Conservation (phyloP, 1,140 invertebrate genomes). For the Drosophila parvula region DNA sequence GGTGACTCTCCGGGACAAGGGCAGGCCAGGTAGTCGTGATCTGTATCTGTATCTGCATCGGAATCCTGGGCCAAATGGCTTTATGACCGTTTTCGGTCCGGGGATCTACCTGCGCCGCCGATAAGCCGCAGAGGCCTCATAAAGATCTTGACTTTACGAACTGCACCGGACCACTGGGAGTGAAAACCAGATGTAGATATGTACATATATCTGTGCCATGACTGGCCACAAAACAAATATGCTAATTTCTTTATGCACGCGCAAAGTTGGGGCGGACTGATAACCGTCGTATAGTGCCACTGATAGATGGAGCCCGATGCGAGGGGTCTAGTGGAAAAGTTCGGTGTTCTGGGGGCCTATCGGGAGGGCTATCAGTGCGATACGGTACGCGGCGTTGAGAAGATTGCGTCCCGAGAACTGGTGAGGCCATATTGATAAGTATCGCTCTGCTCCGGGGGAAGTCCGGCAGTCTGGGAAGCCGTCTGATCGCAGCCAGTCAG, state of each 20-base stretch:
- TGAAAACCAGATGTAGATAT: background rate
- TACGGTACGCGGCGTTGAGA: constrained; percentile 2
- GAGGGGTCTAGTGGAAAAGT: constrained; percentile 45
- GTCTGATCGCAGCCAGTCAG: constrained; percentile 2
- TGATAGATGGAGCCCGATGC: background rate
- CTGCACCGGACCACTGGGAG: constrained; percentile 31
- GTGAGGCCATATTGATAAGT: constrained; percentile 13
- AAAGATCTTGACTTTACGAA: constrained; percentile 70
- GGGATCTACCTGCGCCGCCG: constrained; percentile 27
- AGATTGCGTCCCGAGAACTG: constrained; percentile 30
- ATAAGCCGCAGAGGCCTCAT: constrained; percentile 51
- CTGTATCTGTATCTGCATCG: constrained; percentile 9
- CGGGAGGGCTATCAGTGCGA: constrained; percentile 28
- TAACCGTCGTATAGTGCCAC: background rate
- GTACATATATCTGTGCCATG: background rate
- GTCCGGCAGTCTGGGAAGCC: constrained; percentile 19
- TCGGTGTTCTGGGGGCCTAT: constrained; percentile 17
- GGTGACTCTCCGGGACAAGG: background rate
- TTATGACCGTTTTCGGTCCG: constrained; percentile 18
- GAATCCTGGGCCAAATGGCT: constrained; percentile 22
- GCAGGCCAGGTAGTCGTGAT: constrained; percentile 8
- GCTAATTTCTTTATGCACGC: constrained; percentile 44
- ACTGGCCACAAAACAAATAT: constrained; percentile 34
- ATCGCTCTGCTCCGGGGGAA: constrained; percentile 20
- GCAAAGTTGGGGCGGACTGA: constrained; percentile 11